phyloP scores from a whole-genome alignment of 2,113 vertebrate species.

The Psettodes erumei region DNA sequence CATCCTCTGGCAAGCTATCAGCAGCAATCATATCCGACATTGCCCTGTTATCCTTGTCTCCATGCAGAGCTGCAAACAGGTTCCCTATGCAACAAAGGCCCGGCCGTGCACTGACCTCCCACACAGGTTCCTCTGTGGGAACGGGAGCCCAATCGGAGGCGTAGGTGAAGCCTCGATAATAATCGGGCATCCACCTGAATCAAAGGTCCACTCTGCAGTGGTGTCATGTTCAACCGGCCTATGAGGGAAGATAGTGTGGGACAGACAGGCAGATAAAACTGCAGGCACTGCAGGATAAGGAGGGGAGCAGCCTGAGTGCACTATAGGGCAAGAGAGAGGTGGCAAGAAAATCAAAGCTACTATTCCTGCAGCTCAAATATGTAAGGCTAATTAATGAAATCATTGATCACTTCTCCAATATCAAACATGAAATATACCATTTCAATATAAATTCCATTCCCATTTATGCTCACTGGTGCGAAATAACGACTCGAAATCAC shows the following conservation, averaged over 20 bases:
- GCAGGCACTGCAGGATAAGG: not conserved
- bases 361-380: slow-evolving; percentile 45
- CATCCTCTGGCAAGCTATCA: slow-evolving; percentile 3
- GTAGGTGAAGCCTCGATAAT: slow-evolving; percentile 29
- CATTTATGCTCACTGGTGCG: slow-evolving; percentile 68
- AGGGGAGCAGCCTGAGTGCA: not conserved
- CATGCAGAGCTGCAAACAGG: slow-evolving; percentile 26
- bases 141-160: not conserved
- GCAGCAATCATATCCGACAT: slow-evolving; percentile 1
- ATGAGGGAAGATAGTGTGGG: slow-evolving; percentile 22
- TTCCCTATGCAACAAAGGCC: not conserved
- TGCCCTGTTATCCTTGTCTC: not conserved
- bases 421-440: slow-evolving; percentile 51
- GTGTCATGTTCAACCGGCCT: slow-evolving; percentile 21
- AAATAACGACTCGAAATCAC: slow-evolving; percentile 67
- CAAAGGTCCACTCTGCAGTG: slow-evolving; percentile 30
- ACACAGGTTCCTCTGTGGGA: not conserved
- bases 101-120: slow-evolving; percentile 19
- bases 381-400: slow-evolving; percentile 76
- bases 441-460: slow-evolving; percentile 69
- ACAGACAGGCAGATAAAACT: slow-evolving; percentile 45
- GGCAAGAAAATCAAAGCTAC: slow-evolving; percentile 42
- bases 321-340: slow-evolving; percentile 2
- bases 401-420: slow-evolving; percentile 75
- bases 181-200: slow-evolving; percentile 27